A percentile compares a stretch with the other conserved stretches of the same genome.
phyloP scores from a whole-genome alignment of 2,797 vertebrate genomes.

The Fistularia tabacaria region DNA sequence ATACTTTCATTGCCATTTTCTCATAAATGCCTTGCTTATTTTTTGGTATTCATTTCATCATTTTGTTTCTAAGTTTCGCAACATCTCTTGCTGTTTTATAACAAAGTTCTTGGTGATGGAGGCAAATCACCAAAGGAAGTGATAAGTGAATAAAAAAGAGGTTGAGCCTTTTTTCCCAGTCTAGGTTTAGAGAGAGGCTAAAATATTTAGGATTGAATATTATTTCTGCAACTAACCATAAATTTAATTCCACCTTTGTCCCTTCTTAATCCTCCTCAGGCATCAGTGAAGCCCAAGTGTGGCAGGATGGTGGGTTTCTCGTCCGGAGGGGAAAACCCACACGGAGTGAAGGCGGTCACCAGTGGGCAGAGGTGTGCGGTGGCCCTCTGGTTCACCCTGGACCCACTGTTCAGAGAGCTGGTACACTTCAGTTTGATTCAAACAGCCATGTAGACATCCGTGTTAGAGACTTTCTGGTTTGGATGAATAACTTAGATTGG shows the following conservation, averaged over 20 bases:
- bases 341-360: slow-evolving; percentile 94
- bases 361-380: slow-evolving; percentile 92
- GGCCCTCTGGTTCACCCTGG: slow-evolving; percentile 96
- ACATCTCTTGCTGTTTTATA: no score
- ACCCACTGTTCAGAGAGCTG: slow-evolving; percentile 92
- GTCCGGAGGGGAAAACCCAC: slow-evolving; percentile 93
- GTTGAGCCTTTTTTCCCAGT: no score
- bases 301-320: slow-evolving; percentile 97
- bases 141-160: no score
- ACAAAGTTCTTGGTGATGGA: no score
- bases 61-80: no score
- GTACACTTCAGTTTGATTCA: slow-evolving; percentile 56
- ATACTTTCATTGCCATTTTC: no score
- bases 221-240: neutral
- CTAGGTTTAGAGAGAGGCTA: no score
- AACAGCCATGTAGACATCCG: neutral
- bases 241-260: neutral
- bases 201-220: neutral
- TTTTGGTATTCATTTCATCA: no score
- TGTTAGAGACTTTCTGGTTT: neutral
- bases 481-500: no score
- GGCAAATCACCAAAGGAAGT: no score
- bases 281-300: slow-evolving; percentile 90
- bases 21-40: no score
- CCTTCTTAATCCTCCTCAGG: slow-evolving; percentile 67